phyloP scores from a whole-genome alignment of 92 coral and sea anemone species.

The Galaxea fascicularis region DNA sequence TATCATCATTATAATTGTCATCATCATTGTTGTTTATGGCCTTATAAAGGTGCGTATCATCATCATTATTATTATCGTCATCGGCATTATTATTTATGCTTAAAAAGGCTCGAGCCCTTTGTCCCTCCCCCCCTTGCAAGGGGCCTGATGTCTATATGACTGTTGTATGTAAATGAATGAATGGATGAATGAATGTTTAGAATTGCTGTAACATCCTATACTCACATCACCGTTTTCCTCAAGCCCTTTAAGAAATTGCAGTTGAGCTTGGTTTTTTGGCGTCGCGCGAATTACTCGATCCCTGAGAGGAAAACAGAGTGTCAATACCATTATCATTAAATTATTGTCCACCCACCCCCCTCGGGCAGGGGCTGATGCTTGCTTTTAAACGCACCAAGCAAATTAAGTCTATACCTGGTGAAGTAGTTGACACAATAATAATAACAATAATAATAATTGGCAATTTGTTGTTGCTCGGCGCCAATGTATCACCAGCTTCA shows the following conservation, averaged over 20 bases:
- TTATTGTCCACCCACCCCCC: too few species aligned
- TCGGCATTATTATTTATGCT: neutral
- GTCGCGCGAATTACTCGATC: conserved; percentile 75
- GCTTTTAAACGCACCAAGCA: neutral
- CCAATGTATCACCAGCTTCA: too few species aligned
- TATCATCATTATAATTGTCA: neutral
- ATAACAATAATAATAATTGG: too few species aligned
- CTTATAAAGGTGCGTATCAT: too few species aligned
- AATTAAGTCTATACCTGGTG: neutral
- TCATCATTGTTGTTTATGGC: neutral
- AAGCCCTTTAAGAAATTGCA: conserved; percentile 43
- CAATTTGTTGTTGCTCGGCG: too few species aligned
- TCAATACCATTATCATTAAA: neutral
- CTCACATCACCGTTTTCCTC: conserved; percentile 59
- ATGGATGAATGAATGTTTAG: too few species aligned
- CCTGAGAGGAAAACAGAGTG: conserved; percentile 25
- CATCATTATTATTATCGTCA: neutral
- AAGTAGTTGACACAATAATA: neutral
- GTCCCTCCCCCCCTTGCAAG: too few species aligned
- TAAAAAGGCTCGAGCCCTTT: too few species aligned
- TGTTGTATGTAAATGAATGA: too few species aligned
- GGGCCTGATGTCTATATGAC: too few species aligned
- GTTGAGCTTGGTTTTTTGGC: conserved; percentile 50
- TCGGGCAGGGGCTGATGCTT: neutral
- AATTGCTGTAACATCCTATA: too few species aligned